Base-by-base conservation (phyloP, 2,113 vertebrate genomes). In the Tamias sibiricus region DNA sequence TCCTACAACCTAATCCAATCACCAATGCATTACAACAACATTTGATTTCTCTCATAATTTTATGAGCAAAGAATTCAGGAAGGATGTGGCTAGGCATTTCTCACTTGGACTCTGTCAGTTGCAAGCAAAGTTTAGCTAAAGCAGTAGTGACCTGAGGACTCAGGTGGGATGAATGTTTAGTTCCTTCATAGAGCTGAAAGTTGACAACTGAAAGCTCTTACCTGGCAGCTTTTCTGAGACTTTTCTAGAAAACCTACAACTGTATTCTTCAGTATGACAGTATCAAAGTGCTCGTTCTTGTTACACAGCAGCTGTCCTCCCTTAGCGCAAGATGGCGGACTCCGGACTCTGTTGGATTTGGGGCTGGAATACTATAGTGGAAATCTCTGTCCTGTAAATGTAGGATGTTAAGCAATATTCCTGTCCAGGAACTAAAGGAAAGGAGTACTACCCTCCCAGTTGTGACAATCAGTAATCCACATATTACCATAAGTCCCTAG, bases 41-140 rank as follows among this genome's bases (percentile, higher is more conserved):
- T 96, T 79, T 87, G 74, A 90, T 79, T 90, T 87, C 72, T 44
- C 4, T 79, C 8, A 79, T 42, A 72, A 87, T 91, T 79, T 47
- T 83, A 20, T 69, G 59, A 66, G 20, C 72, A 19, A 68, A 37
- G 12, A 57, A 68, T 74, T 74, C 76, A 52, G n/a, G 57, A 87
- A 49, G 13, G 1, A 68, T 8, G 37, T 87, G 20, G 2, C 20
- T 54, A 75, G 8, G 5, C 17, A 79, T 91, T 75, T 85, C 24
- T 94, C 30, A 79, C 37, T 44, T 49, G 40, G 40, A 6, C 2
- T 54, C n/a, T 69, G 40, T 37, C 17, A 76, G 17, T 37, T 93
- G 3, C 54, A 87, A 69, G 19, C 16, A 90, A 62, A 49, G 12
- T 4, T 64, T 44, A 20, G 19, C 26, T 47, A 22, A 84, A 17